Evolutionary conservation across 2,113 vertebrate species (phyloP), one percentile per base, ranked within the genome.

Genomic region (Halichoeres trimaculatus): DNA sequence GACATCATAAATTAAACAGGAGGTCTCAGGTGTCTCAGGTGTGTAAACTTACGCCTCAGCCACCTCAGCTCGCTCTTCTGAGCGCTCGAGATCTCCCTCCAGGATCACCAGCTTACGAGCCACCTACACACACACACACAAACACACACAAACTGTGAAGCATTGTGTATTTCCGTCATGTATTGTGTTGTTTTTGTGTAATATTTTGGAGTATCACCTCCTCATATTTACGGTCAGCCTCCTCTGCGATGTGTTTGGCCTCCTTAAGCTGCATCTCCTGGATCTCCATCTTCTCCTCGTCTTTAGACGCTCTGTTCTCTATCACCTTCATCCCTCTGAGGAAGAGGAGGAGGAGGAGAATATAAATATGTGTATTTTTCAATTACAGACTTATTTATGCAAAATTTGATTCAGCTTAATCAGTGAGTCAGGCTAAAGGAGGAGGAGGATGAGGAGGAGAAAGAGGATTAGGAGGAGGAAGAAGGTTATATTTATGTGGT

Each of bases 211-310:
- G 45, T 48, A n/a, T 48, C n/a, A 48, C 98, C 97, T 99, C 98
- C 82, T 99, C 98, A 0, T 99, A 99, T 94, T 99, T 99, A 90
- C 98, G 95, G 83, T 99, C 98, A 0, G 98, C 97, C 81, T 99
- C 98, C 81, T 99, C 98, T 1, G 98, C 98, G 16, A 99, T 98
- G 93, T 99, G 97, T 81, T 99, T 99, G 8, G 98, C 98, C 77
- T 99, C 98, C 85, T 99, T 99, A 78, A 99, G 94, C 89, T 99
- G 98, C 96, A 99, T 96, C 89, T 99, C 98, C 93, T 99, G 98
- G 70, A 98, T 95, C 79, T 99, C 98, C 98, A 99, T 98, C 82
- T 99, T 99, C 87, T 99, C 98, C 88, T 98, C 98, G 10, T 99
- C 98, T 69, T 99, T 99, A 78, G 96, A 91, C 73, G 97, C 97